Evolutionary conservation across 1,140 invertebrate genomes (phyloP), one percentile per base, ranked within the genome.

Genomic region (Diabrotica undecimpunctata): DNA sequence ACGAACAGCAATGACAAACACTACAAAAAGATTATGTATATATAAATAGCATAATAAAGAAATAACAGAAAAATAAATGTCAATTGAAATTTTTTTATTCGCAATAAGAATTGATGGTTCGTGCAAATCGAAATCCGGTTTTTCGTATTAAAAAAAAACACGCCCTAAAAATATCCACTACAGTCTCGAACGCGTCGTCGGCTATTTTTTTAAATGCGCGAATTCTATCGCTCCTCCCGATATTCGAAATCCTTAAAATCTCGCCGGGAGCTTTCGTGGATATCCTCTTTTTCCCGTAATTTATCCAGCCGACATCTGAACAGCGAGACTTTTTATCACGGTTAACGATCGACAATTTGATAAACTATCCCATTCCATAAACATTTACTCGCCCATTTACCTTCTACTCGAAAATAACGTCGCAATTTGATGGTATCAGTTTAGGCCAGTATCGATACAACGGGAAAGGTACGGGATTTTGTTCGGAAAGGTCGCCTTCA

Each of bases 291-390:
- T 46, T 46, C 8, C 41, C 41, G 41, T 46, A 46, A 46, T 46
- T 46, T 46, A 46, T 46, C 41, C 41, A 46, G 8, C 41, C 41
- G 41, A 46, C 41, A 46, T 46, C 41, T 46, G 41, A 46, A 46
- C 41, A 46, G 41, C 41, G 41, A 46, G 41, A 10, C n/a, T 46
- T 46, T 46, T 46, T 46, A 46, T 46, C 41, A 46, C 41, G 41
- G 41, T 46, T 46, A 46, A 46, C 41, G 41, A 46, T 46, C 41
- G 41, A 46, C 41, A 46, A 46, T 46, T 46, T 46, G 41, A 46
- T 46, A 46, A 46, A 46, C 41, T 46, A 46, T 46, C 41, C 41
- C 41, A 46, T 46, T 46, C 41, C 41, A 46, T 46, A 46, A 46
- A 46, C 41, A 46, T 46, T 46, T 46, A 46, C 41, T 46, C 41